A percentile compares a stretch with the other conserved stretches of the same genome.
phyloP scores from a whole-genome alignment of 2,797 vertebrate species.

The Pogonophryne albipinna region DNA sequence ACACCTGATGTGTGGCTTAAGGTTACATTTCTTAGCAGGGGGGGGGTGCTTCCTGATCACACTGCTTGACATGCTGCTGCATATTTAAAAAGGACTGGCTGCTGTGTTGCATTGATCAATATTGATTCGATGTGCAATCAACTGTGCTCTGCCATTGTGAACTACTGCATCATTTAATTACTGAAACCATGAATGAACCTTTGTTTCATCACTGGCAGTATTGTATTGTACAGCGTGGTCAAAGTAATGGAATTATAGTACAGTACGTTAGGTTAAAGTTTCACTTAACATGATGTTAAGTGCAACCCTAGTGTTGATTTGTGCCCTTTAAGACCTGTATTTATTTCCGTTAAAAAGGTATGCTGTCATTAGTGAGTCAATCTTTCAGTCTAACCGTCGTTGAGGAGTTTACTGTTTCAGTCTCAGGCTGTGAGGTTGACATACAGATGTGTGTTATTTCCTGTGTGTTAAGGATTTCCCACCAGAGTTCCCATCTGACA shows the following conservation, averaged over 20 bases:
- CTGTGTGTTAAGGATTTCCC: slow-evolving; percentile 43
- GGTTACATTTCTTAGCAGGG: slow-evolving; percentile 18
- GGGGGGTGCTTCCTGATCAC: slow-evolving; percentile 2
- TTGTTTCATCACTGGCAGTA: slow-evolving; percentile 30
- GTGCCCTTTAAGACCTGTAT: slow-evolving; percentile 1
- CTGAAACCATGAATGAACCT: slow-evolving; percentile 35
- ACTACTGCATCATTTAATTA: slow-evolving; percentile 50
- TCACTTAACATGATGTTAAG: slow-evolving; percentile 1
- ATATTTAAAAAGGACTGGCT: slow-evolving; percentile 47
- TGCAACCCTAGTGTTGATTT: background rate
- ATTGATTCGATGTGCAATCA: slow-evolving; percentile 68
- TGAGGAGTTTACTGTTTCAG: slow-evolving; percentile 17
- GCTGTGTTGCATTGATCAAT: slow-evolving; percentile 64
- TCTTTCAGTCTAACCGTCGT: too few species aligned
- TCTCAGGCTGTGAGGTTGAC: slow-evolving; percentile 28
- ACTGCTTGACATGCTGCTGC: slow-evolving; percentile 47
- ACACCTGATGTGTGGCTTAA: slow-evolving; percentile 26
- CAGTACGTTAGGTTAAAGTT: slow-evolving; percentile 1
- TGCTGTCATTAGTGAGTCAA: slow-evolving; percentile 7
- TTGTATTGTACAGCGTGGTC: background rate
- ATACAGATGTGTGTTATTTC: slow-evolving; percentile 30
- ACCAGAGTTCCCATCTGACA: slow-evolving; percentile 6
- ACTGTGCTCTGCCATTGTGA: slow-evolving; percentile 54
- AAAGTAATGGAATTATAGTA: slow-evolving; percentile 1
- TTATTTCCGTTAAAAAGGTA: background rate